These are phyloP conservation scores for Sebastes glaucus DNA, from an alignment of 2,797 vertebrate species.

Conservation along the genomic window DNA sequence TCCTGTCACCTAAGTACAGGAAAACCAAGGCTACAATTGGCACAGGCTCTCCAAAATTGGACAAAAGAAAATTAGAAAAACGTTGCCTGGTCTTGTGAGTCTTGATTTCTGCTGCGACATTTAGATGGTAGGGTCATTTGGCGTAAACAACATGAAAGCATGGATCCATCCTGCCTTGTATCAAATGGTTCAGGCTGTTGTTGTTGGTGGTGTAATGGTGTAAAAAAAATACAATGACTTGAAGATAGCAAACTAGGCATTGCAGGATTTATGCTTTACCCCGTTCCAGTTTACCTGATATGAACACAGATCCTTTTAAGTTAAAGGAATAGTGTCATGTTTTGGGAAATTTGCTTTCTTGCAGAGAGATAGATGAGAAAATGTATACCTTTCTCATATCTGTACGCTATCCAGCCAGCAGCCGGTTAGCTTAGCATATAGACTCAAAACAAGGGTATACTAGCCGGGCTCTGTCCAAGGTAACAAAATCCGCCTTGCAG, in stretches of 20 bases:
- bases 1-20: not conserved
- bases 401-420: not conserved
- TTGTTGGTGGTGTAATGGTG: not conserved
- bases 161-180: constrained; percentile 39
- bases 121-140: constrained; percentile 25
- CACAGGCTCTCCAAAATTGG: too few species aligned
- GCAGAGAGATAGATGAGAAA: too few species aligned
- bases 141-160: constrained; percentile 37
- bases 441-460: not conserved
- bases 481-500: not conserved
- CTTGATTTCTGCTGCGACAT: too few species aligned
- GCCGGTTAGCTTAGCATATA: not conserved
- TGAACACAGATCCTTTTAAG: not conserved
- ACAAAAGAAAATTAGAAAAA: too few species aligned
- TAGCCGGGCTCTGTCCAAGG: not conserved
- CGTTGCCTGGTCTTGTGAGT: too few species aligned
- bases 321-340: too few species aligned
- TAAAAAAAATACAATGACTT: not conserved
- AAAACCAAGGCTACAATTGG: too few species aligned
- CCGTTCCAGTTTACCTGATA: not conserved
- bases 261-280: not conserved
- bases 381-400: too few species aligned
- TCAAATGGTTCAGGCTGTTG: not conserved
- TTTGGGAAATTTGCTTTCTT: too few species aligned
- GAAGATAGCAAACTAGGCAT: not conserved